Conservation (phyloP, 2,888 invertebrate species). For the Pachydiplax longipennis region DNA sequence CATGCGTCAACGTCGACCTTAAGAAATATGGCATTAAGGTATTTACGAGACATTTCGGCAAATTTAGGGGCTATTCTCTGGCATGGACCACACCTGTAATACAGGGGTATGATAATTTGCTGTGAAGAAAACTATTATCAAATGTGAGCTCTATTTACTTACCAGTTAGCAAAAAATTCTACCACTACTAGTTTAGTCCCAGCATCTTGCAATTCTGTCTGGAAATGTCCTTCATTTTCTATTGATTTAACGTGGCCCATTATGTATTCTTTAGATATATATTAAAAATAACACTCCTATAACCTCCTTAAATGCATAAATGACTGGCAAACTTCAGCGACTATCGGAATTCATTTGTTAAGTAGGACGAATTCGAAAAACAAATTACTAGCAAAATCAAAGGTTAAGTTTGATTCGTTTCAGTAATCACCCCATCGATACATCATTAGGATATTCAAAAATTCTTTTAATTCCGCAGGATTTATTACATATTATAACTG, state of each 20-base stretch:
- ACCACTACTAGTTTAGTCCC: conserved; percentile 90
- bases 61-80: conserved; percentile 92
- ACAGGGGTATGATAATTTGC: conserved; percentile 28
- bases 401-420: not conserved
- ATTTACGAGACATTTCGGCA: conserved; percentile 86
- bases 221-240: conserved; percentile 82
- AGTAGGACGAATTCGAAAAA: not conserved
- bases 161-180: conserved; percentile 96
- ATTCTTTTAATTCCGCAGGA: no score
- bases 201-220: conserved; percentile 82
- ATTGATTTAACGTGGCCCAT: conserved; percentile 65
- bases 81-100: conserved; percentile 93
- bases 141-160: conserved; percentile 55
- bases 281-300: not conserved
- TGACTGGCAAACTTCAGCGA: conserved; percentile 41
- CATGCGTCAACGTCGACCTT: conserved; percentile 97
- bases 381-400: not conserved
- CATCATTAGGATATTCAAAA: no score
- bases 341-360: conserved; percentile 2
- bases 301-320: not conserved
- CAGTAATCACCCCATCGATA: no score
- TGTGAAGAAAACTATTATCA: not conserved
- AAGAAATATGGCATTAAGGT: conserved; percentile 86
- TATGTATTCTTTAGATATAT: not conserved
- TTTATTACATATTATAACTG: no score